Percentiles rank a stretch among this genome's conserved stretches.
Conservation (phyloP, 1,140 invertebrate genomes). For the Drosophila virilis region DNA sequence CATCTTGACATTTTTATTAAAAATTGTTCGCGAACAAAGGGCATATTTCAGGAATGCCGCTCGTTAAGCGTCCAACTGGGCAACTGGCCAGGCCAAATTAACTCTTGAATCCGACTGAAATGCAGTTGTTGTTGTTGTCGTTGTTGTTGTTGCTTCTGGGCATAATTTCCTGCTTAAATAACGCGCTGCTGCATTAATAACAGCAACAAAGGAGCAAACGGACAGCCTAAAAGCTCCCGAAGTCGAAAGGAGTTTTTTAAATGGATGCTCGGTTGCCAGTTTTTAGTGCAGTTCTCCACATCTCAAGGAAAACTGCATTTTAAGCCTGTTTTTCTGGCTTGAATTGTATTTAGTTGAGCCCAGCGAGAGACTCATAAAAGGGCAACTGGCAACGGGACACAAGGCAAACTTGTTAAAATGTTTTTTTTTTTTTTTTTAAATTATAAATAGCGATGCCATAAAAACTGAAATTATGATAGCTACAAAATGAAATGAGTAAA, state of each 20-base stretch:
- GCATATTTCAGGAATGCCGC: conserved; percentile 47
- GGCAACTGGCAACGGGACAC: not conserved
- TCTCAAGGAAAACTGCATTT: conserved; percentile 49
- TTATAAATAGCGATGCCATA: not conserved
- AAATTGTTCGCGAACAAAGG: conserved; percentile 48
- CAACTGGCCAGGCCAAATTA: conserved; percentile 37
- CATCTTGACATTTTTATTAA: conserved; percentile 63
- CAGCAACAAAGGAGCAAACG: conserved; percentile 41
- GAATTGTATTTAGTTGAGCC: not conserved
- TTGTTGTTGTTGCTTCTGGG: conserved; percentile 34
- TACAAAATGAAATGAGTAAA: too few species aligned
- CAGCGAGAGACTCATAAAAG: conserved; percentile 17
- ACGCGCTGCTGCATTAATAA: conserved; percentile 31
- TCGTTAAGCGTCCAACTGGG: conserved; percentile 43
- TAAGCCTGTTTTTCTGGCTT: conserved; percentile 9
- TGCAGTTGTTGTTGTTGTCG: conserved; percentile 32
- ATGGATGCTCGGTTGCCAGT: not conserved
- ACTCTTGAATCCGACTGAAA: conserved; percentile 12
- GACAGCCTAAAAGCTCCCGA: conserved; percentile 34
- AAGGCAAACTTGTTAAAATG: conserved; percentile 13
- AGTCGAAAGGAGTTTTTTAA: conserved; percentile 16
- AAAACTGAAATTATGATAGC: not conserved
- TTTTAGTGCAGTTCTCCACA: not conserved
- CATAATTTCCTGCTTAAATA: conserved; percentile 40
- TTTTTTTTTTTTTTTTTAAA: too few species aligned